Evolutionary conservation across 2,888 invertebrate genomes (phyloP).

Genomic region (Volucella zonaria): DNA sequence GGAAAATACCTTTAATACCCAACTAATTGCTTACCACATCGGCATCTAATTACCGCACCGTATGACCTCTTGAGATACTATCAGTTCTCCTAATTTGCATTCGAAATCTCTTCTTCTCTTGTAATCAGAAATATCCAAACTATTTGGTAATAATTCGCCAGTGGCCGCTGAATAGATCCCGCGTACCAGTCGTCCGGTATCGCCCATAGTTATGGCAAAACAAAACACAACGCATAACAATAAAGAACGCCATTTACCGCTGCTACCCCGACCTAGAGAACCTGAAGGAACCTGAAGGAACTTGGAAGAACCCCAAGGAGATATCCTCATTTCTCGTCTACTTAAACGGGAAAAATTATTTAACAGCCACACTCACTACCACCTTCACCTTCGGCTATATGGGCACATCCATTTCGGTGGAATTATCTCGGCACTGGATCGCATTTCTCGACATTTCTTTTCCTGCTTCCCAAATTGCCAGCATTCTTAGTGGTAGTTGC

Average conservation of each 20-base stretch:
- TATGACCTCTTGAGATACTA: constrained; percentile 52
- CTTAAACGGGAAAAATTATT: constrained; percentile 72
- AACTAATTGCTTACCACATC: constrained; percentile 1
- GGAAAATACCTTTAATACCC: too few relatives aligned
- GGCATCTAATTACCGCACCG: constrained; percentile 55
- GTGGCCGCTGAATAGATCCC: constrained; percentile 11
- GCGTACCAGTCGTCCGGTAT: background rate
- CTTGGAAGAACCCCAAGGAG: constrained; percentile 1
- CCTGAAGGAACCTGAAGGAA: background rate
- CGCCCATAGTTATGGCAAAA: constrained; percentile 46
- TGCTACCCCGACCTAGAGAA: constrained; percentile 20
- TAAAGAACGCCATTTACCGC: constrained; percentile 66
- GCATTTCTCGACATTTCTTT: constrained; percentile 70
- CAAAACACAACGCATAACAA: constrained; percentile 64
- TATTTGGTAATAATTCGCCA: constrained; percentile 59
- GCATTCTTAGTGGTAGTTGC: constrained; percentile 45
- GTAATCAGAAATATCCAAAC: constrained; percentile 57
- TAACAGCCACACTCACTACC: constrained; percentile 66
- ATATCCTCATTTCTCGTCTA: constrained; percentile 64
- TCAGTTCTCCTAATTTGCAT: constrained; percentile 65
- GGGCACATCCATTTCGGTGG: constrained; percentile 71
- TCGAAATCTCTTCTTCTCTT: constrained; percentile 29
- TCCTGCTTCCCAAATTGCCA: constrained; percentile 71
- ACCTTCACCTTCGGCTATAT: constrained; percentile 67
- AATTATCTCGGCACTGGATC: constrained; percentile 67